Evolutionary conservation across 1,140 invertebrate species (phyloP), one percentile per base, ranked within the genome.

Genomic region (Trichogramma pretiosum): DNA sequence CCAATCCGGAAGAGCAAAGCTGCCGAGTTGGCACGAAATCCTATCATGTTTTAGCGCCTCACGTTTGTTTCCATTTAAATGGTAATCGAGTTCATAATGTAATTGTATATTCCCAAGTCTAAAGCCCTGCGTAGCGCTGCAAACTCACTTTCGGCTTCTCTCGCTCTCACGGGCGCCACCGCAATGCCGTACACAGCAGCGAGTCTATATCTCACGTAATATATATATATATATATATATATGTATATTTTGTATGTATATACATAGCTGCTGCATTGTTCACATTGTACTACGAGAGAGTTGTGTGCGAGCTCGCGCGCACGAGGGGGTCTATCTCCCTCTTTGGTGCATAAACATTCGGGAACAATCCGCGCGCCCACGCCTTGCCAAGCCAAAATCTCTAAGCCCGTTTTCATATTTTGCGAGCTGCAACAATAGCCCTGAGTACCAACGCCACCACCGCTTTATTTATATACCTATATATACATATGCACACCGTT

Each of bases 1-100:
- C n/a, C n/a, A n/a, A n/a, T n/a, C n/a, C n/a, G n/a, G n/a, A n/a
- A n/a, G n/a, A n/a, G n/a, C n/a, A n/a, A n/a, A n/a, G n/a, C n/a
- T n/a, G n/a, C n/a, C n/a, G n/a, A n/a, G n/a, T n/a, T n/a, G n/a
- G n/a, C n/a, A n/a, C 51, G 57, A 55, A 55, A 52, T 53, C 43
- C 39, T 54, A 53, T 58, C 64, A 62, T 65, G 68, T 70, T 72
- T 68, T 66, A 70, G 67, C 67, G 64, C 68, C 70, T 70, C 66
- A 67, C 66, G 67, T 72, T 70, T 72, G 67, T 70, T 70, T 70
- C 68, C 68, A 70, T 72, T 72, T 70, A 72, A 72, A 72, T 72
- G 69, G 69, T 72, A 70, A 72, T 72, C 66, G 67, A 68, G 67
- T 68, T 69, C 65, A 70, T 68, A 70, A 69, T 70, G 68, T 71